Conservation (phyloP, 2,113 vertebrate species). For the Calypte anna region DNA sequence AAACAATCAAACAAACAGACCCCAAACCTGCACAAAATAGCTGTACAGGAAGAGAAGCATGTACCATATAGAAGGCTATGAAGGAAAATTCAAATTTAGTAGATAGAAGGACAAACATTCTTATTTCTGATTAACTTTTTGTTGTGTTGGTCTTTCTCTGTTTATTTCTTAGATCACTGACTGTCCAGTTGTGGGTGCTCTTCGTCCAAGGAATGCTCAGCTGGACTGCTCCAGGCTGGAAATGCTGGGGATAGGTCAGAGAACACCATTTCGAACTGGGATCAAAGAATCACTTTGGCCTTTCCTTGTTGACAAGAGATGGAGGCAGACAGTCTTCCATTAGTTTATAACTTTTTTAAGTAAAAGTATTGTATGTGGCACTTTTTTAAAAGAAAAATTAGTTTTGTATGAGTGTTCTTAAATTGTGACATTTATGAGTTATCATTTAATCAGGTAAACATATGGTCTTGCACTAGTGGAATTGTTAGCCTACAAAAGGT, state of each 20-base stretch:
- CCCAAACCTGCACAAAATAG: not conserved
- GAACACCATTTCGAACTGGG: conserved; percentile 85
- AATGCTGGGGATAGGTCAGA: conserved; percentile 87
- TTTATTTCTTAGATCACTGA: conserved; percentile 85
- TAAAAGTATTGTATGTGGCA: conserved; percentile 73
- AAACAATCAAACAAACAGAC: not conserved
- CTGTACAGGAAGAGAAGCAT: not conserved
- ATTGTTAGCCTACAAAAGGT: conserved; percentile 25
- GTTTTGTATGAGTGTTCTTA: conserved; percentile 82
- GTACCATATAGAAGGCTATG: not conserved
- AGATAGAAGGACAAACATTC: not conserved
- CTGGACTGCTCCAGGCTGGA: conserved; percentile 91
- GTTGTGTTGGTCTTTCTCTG: not conserved
- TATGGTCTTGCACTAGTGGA: conserved; percentile 79
- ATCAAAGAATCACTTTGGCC: conserved; percentile 93
- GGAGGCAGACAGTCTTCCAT: conserved; percentile 95
- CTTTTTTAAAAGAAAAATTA: conserved; percentile 80
- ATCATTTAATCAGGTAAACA: conserved; percentile 75
- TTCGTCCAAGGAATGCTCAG: conserved; percentile 87
- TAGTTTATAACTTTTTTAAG: conserved; percentile 74
- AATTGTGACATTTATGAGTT: conserved; percentile 68
- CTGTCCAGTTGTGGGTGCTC: conserved; percentile 82
- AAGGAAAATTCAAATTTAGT: not conserved
- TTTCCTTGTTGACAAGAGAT: conserved; percentile 92
- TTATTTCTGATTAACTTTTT: not conserved